A percentile compares a stretch with the other conserved stretches of the same genome.
Evolutionary conservation across 2,888 invertebrate species (phyloP).

Genomic region (Eustalomyia histrio): DNA sequence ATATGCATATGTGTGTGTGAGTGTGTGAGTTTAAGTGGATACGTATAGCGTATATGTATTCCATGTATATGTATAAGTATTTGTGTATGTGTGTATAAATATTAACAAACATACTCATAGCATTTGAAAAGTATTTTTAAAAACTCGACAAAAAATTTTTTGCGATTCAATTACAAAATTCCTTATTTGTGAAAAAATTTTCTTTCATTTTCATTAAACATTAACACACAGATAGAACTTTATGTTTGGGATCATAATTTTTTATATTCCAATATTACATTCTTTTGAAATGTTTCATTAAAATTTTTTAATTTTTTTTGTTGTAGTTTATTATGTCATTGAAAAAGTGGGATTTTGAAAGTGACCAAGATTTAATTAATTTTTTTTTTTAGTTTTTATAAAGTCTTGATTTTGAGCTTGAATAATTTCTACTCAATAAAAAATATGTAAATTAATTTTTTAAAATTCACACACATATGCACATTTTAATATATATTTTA

Average conservation of each 20-base stretch:
- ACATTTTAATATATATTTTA: conserved; percentile 1
- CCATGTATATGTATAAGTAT: conserved; percentile 26
- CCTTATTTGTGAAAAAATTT: conserved; percentile 76
- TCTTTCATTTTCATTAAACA: conserved; percentile 21
- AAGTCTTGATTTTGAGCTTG: neutral
- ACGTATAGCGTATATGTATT: conserved; percentile 26
- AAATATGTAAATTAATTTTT: conserved; percentile 8
- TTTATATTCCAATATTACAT: conserved; percentile 11
- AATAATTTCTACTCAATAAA: no score
- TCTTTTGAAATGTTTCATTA: conserved; percentile 25
- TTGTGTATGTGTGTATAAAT: conserved; percentile 56
- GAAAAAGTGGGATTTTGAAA: neutral
- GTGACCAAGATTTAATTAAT: neutral
- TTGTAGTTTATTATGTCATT: conserved; percentile 27
- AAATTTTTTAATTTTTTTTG: conserved; percentile 9
- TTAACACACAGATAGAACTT: conserved; percentile 16
- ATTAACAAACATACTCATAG: conserved; percentile 48
- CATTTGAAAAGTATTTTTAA: conserved; percentile 59
- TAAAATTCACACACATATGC: conserved; percentile 11
- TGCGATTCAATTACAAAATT: conserved; percentile 79
- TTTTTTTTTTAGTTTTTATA: conserved; percentile 22
- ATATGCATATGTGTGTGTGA: conserved; percentile 22
- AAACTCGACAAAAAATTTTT: conserved; percentile 38
- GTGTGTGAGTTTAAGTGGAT: conserved; percentile 26
- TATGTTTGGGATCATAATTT: neutral